Conservation (phyloP, 2,113 vertebrate genomes). For the Alectura lathami region DNA sequence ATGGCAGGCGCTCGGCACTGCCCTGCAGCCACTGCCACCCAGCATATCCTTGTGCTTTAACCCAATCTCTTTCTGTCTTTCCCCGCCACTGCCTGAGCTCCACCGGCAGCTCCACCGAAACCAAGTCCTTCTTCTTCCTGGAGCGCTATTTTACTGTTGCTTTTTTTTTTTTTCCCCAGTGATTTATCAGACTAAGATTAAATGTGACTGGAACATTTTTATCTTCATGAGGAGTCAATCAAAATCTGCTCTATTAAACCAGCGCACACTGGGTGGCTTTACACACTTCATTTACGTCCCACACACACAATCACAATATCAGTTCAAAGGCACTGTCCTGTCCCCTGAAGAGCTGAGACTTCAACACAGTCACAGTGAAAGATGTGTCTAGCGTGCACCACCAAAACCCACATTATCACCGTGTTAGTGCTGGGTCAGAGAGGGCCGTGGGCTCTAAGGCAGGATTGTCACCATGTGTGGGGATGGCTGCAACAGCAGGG, state of each 20-base stretch:
- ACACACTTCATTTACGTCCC: background rate
- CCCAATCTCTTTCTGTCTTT: background rate
- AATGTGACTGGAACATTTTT: background rate
- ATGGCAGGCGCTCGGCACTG: accelerated
- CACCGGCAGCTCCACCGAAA: background rate
- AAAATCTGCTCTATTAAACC: slow-evolving; percentile 23
- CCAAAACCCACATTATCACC: background rate
- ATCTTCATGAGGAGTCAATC: background rate
- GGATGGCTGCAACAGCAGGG: background rate
- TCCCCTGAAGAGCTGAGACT: background rate
- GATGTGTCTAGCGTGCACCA: background rate
- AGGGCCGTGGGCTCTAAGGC: accelerated
- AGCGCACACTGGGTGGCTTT: background rate
- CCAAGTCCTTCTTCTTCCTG: background rate
- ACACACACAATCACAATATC: accelerated
- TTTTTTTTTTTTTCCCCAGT: accelerated
- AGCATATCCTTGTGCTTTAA: background rate
- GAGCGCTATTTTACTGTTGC: background rate
- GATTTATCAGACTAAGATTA: slow-evolving; percentile 22
- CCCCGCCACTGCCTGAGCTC: background rate
- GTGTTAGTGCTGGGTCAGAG: background rate
- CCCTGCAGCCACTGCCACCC: background rate
- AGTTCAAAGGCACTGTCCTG: slow-evolving; percentile 2
- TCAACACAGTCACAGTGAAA: background rate
- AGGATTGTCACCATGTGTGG: accelerated